These are phyloP conservation scores for Sphaeramia orbicularis DNA, from an alignment of 2,797 vertebrate genomes.

Conservation along the genomic window DNA sequence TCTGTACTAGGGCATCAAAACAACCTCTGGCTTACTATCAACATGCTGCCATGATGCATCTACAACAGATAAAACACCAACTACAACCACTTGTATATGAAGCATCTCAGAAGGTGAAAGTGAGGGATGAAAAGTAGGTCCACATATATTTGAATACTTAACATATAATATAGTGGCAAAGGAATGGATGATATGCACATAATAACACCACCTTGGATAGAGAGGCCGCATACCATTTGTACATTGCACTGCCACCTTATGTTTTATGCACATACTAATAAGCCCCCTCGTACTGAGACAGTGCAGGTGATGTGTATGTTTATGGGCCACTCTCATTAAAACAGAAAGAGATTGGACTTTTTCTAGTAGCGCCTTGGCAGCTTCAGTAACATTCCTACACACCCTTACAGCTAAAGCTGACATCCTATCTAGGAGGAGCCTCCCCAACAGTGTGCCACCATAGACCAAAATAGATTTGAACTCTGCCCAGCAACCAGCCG, in stretches of 20 bases:
- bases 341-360: conserved; percentile 28
- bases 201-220: conserved; percentile 51
- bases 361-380: conserved; percentile 46
- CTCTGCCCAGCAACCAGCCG: conserved; percentile 60
- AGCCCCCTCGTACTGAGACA: conserved; percentile 46
- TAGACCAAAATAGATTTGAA: conserved; percentile 57
- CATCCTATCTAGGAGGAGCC: conserved; percentile 43
- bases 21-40: conserved; percentile 27
- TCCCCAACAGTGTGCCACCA: conserved; percentile 31
- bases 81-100: conserved; percentile 12
- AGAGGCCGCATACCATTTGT: conserved; percentile 54
- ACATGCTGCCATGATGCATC: conserved; percentile 29
- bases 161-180: conserved; percentile 22
- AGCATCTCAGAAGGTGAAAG: conserved; percentile 20
- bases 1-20: conserved; percentile 10
- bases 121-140: conserved; percentile 17
- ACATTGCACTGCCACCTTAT: conserved; percentile 50
- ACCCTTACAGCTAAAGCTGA: conserved; percentile 44
- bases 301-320: conserved; percentile 64
- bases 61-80: conserved; percentile 31
- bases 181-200: conserved; percentile 64
- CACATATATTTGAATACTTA: conserved; percentile 43
- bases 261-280: conserved; percentile 77
- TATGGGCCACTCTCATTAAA: conserved; percentile 73
- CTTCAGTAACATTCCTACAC: conserved; percentile 27